Percentiles rank a stretch among this genome's conserved stretches.
phyloP scores from a whole-genome alignment of 2,888 invertebrate genomes.

The Calliphora vomitoria region DNA sequence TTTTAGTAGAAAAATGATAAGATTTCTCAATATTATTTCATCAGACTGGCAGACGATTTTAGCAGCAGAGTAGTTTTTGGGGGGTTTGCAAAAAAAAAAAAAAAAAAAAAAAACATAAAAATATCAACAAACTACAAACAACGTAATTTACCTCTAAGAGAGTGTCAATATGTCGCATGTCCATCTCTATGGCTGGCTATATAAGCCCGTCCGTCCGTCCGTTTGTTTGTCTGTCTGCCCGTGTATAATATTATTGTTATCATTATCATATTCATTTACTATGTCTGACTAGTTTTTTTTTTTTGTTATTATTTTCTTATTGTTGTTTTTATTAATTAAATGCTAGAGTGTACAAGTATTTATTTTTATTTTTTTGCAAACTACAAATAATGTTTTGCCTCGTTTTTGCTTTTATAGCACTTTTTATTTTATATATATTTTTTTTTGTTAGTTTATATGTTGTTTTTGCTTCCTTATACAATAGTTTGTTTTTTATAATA shows the following conservation, averaged over 20 bases:
- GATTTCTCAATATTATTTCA: slow-evolving; percentile 52
- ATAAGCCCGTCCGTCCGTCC: neutral
- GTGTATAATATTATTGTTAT: slow-evolving; percentile 27
- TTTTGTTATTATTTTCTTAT: slow-evolving; percentile 22
- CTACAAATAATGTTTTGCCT: slow-evolving; percentile 16
- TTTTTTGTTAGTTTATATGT: neutral
- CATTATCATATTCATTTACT: slow-evolving; percentile 61
- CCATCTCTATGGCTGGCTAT: slow-evolving; percentile 10
- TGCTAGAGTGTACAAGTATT: neutral
- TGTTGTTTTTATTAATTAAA: slow-evolving; percentile 51
- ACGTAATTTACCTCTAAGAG: slow-evolving; percentile 36
- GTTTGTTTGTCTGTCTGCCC: slow-evolving; percentile 1
- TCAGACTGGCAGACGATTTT: slow-evolving; percentile 24
- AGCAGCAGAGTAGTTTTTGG: slow-evolving; percentile 7
- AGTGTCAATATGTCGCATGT: slow-evolving; percentile 49
- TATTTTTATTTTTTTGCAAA: slow-evolving; percentile 23
- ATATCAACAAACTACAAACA: neutral
- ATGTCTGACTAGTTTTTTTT: slow-evolving; percentile 56
- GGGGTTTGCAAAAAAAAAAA: slow-evolving; percentile 5
- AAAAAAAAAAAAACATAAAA: slow-evolving; percentile 21
- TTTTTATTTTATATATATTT: neutral
- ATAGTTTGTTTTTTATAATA: slow-evolving; percentile 24
- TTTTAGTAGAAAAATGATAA: slow-evolving; percentile 46
- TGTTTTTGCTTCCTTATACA: slow-evolving; percentile 36
- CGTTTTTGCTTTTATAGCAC: slow-evolving; percentile 36